phyloP scores from a whole-genome alignment of 1,140 invertebrate species.

The Cyclina sinensis region DNA sequence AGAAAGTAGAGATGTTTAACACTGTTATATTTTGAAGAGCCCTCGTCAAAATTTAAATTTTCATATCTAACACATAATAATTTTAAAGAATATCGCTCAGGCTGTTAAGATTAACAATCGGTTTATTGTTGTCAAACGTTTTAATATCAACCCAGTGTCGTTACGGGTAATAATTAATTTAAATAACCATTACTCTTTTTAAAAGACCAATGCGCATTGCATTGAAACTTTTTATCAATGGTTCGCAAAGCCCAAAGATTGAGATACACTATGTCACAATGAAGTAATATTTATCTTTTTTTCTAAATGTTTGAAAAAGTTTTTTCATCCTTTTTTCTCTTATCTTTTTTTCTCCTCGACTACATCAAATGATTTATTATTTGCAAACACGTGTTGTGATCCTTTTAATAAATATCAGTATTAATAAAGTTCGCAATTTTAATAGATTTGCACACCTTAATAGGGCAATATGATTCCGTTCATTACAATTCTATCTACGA shows the following conservation, averaged over 20 bases:
- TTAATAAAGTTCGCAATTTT: too few relatives aligned
- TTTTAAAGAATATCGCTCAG: background rate
- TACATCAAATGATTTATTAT: background rate
- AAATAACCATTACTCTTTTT: background rate
- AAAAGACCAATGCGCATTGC: background rate
- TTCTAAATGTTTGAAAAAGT: background rate
- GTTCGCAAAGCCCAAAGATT: background rate
- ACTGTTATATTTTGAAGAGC: background rate
- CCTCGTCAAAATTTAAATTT: background rate
- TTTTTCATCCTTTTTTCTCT: background rate
- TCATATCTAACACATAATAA: background rate
- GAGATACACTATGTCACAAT: background rate
- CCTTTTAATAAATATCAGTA: too few relatives aligned
- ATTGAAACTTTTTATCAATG: background rate
- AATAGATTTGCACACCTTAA: too few relatives aligned
- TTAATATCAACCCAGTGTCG: background rate
- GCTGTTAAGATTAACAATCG: background rate
- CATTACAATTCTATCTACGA: too few relatives aligned
- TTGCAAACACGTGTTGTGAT: background rate
- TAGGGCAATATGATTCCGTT: too few relatives aligned
- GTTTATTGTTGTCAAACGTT: background rate
- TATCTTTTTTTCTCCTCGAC: background rate
- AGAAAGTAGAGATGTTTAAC: too few relatives aligned
- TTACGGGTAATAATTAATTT: conserved; percentile 12
- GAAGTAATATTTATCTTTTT: background rate